Percentiles rank a stretch among this genome's conserved stretches.
Evolutionary conservation across 2,797 vertebrate genomes (phyloP).

Genomic region (Pseudochirops cupreus): DNA sequence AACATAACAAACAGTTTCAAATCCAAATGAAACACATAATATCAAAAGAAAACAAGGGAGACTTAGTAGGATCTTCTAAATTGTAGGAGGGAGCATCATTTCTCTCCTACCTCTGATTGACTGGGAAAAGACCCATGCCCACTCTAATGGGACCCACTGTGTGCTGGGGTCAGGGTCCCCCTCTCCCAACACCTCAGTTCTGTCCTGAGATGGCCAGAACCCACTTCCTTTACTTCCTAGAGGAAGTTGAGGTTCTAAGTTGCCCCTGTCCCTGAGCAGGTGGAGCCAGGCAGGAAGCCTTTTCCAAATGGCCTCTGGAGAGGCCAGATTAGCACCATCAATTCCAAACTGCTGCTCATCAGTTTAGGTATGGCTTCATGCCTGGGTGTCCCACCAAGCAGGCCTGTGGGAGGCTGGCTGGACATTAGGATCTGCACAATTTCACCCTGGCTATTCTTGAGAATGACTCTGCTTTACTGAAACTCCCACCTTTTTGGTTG

Average conservation of each 20-base stretch:
- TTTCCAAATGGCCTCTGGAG: not conserved
- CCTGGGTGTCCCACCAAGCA: conserved; percentile 28
- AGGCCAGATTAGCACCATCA: not conserved
- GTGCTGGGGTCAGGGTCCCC: not conserved
- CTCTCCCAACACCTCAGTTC: not conserved
- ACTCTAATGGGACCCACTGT: not conserved
- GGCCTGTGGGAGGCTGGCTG: not conserved
- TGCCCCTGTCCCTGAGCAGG: not conserved
- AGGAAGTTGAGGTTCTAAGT: not conserved
- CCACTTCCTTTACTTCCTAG: not conserved
- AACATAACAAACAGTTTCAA: not conserved
- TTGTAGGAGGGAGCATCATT: not conserved
- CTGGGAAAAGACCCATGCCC: not conserved
- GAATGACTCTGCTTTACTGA: not conserved
- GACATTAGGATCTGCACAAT: conserved; percentile 28
- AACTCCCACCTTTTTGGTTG: not conserved
- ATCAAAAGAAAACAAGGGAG: conserved; percentile 12
- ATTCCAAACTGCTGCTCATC: not conserved
- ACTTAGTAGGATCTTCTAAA: not conserved
- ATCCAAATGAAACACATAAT: not conserved
- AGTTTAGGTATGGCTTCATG: not conserved
- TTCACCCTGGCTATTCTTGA: conserved; percentile 4
- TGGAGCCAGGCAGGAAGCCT: conserved; percentile 1
- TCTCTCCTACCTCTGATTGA: not conserved
- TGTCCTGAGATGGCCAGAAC: not conserved